Base-by-base conservation (phyloP, 1,140 invertebrate genomes). In the Papilio helenus region DNA sequence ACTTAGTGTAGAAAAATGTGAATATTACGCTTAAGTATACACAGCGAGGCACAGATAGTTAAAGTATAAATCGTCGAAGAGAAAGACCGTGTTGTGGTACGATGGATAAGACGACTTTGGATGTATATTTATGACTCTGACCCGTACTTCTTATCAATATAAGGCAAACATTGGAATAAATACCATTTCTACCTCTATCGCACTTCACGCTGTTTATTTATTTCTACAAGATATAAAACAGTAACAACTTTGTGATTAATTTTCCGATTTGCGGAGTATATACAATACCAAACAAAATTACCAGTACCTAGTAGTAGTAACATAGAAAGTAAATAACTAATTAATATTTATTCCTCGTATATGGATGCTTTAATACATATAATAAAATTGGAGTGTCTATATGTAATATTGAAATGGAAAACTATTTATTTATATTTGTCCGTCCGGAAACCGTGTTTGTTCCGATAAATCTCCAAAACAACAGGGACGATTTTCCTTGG, bases 161-260 rank as follows among this genome's bases (percentile, higher is more conserved):
- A 68, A 68, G 26, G 26, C 61, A 68, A 68, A 68, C 61, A 68
- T 29, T 68, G 61, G 14, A 68, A 68, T 68, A 68, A 68, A 68
- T 18, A 68, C 58, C 12, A 65, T 14, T 16, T 68, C 61, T 61
- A 61, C 58, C 58, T 61, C 58, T 61, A 61, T 61, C 58, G 58
- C 58, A 61, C 58, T 26, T 12, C 14, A 61, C 58, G 20, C 8
- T 9, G 12, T 61, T 68, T 68, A 68, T 68, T 68, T 29, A 29
- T 16, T 68, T 68, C 61, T 68, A 29, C 61, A 68, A 68, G 61
- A 29, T 68, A 29, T 68, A 68, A 68, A 68, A 2, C 9, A 61
- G 55, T 65, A 65, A 65, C 23, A 65, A 58, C 20, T 58, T 20
- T 20, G 9, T 58, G 55, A 20, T n/a, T 20, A 55, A n/a, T 5